Percentiles rank a stretch among this genome's conserved stretches.
Conservation (phyloP, 1,140 invertebrate genomes). For the Zophobas morio region DNA sequence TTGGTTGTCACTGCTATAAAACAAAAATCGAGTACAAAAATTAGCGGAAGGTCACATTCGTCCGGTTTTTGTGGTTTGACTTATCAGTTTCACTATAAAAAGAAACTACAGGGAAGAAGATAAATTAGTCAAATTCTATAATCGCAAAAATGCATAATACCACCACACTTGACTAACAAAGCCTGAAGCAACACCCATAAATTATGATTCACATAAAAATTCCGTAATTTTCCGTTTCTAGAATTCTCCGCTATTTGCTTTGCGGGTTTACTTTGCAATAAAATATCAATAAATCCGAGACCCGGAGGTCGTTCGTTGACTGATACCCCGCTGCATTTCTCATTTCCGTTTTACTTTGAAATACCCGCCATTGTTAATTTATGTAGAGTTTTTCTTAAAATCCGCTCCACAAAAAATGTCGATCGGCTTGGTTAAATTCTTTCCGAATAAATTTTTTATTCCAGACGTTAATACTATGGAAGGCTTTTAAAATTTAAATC, state of each 20-base stretch:
- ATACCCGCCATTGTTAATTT: background rate
- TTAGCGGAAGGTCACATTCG: too few species aligned
- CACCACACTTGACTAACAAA: too few species aligned
- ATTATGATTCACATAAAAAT: background rate
- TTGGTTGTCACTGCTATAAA: too few species aligned
- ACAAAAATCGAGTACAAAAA: too few species aligned
- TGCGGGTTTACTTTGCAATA: background rate
- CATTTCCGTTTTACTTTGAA: conserved; percentile 6
- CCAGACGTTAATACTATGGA: background rate
- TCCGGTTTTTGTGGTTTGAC: too few species aligned
- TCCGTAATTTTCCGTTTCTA: background rate
- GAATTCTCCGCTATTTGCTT: background rate
- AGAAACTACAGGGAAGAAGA: too few species aligned
- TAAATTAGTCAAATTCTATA: too few species aligned
- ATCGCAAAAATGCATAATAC: too few species aligned
- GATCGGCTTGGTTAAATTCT: background rate
- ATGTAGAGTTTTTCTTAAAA: background rate
- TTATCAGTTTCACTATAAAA: too few species aligned
- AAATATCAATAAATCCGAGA: background rate
- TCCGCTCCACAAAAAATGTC: background rate
- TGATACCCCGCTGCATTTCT: background rate
- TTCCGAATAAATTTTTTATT: background rate
- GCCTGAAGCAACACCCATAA: background rate
- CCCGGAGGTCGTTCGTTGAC: conserved; percentile 22
- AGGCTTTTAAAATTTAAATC: conserved; percentile 29